Evolutionary conservation across 2,888 invertebrate species (phyloP).

Genomic region (Cactoblastis cactorum): DNA sequence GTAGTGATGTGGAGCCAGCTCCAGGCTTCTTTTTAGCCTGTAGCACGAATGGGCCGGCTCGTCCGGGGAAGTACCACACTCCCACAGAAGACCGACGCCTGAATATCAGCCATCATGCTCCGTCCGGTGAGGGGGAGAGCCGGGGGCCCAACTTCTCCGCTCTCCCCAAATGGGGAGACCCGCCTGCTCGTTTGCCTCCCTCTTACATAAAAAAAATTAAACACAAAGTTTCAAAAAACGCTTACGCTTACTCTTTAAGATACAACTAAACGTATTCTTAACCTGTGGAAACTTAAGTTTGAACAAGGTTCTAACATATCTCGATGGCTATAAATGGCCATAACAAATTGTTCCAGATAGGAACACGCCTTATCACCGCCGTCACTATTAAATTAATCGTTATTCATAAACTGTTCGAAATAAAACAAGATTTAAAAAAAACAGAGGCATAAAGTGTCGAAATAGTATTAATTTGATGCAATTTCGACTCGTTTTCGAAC

Average conservation of each 20-base stretch:
- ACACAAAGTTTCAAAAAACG: constrained; percentile 13
- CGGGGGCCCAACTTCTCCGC: no score
- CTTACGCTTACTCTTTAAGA: constrained; percentile 25
- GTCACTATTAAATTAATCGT: constrained; percentile 35
- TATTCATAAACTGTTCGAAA: constrained; percentile 1
- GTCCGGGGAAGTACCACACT: no score
- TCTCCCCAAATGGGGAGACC: no score
- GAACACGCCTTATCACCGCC: constrained; percentile 31
- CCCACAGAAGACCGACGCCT: no score
- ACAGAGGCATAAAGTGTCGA: constrained; percentile 1
- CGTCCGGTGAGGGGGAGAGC: no score
- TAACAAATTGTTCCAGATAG: constrained; percentile 51
- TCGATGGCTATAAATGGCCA: constrained; percentile 44
- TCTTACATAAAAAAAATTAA: background rate
- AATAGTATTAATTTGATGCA: constrained; percentile 10
- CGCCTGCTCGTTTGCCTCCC: no score
- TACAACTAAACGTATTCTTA: constrained; percentile 32
- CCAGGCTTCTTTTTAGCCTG: no score
- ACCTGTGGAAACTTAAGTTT: constrained; percentile 46
- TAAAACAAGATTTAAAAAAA: constrained; percentile 13
- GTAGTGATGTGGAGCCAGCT: no score
- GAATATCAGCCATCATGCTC: no score
- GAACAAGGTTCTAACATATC: constrained; percentile 37
- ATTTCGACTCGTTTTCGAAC: background rate
- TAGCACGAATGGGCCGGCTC: no score